Percentiles rank a stretch among this genome's conserved stretches.
These are phyloP conservation scores for Halictus quadricinctus DNA, from an alignment of 2,888 invertebrate genomes.

Conservation along the genomic window DNA sequence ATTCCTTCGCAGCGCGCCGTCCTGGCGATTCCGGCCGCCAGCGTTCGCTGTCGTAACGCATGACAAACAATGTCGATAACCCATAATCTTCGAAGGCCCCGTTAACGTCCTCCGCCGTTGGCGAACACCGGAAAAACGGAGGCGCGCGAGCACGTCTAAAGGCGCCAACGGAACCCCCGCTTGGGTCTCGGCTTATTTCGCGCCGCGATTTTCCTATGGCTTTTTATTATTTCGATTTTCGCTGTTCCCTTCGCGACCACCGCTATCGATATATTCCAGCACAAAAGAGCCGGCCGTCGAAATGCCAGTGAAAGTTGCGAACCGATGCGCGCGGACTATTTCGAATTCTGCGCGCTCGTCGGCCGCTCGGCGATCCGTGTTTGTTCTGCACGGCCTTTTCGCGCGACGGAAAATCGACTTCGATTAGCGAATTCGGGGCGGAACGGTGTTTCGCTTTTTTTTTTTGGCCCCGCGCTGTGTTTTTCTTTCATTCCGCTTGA, in stretches of 20 bases:
- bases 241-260: neutral
- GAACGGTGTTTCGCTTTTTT: neutral
- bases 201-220: neutral
- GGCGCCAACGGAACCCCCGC: neutral
- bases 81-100: constrained; percentile 40
- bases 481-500: neutral
- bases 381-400: neutral
- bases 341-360: neutral
- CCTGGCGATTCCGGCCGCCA: constrained; percentile 29
- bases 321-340: neutral
- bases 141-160: constrained; percentile 30
- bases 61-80: constrained; percentile 54
- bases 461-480: neutral
- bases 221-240: neutral
- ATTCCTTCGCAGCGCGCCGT: constrained; percentile 34
- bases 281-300: neutral
- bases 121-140: constrained; percentile 34
- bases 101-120: constrained; percentile 33
- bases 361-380: neutral
- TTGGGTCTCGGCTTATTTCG: neutral
- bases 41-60: constrained; percentile 44
- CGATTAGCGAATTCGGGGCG: neutral
- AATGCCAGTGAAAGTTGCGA: neutral
- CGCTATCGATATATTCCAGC: neutral
- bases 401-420: neutral